Base-by-base conservation (phyloP, 2,797 vertebrate species). In the Danio albolineatus region DNA sequence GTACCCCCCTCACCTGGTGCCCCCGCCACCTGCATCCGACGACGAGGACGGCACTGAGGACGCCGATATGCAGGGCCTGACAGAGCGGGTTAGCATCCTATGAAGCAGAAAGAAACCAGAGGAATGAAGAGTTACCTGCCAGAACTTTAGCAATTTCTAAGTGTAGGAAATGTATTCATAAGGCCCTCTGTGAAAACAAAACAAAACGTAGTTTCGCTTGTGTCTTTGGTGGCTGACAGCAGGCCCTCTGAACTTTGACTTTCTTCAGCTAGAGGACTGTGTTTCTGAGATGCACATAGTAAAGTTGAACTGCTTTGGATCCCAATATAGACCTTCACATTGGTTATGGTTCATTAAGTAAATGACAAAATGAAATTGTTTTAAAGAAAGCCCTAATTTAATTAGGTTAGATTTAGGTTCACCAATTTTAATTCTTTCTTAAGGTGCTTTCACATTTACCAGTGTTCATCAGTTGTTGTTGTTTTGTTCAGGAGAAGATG, bases 21-120 rank as follows among this genome's bases (percentile, higher is more conserved):
- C 89, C 4, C 89, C 85, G 1, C 85, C 73, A 3, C 82, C 87
- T 0, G 90, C 87, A 0, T 87, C 78, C 0, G 91, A 89, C 0
- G 93, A 92, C 0, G 92, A 91, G 48, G 92, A 91, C 8, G 85
- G 85, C 0, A 14, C 12, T 2, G 94, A 94, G 49, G 94, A 96
- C 6, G 87, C 90, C 0, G 95, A 95, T 19, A 89, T 96, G 89
- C 95, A 96, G 88, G 94, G 95, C 14, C 92, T 97, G 82, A 93
- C 96, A 0, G 95, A 97, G 87, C 92, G 95, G 19, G 95, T 97
- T 88, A 97, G 96, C 88, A 91, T 96, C 86, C 95, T 97, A 82
- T 97, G 91, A 94, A 39, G 54, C 74, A 28, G 19, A 51, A 66
- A 16, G 2, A 14, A 7, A 21, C 13, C 17, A 62, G 78, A 81